phyloP scores from a whole-genome alignment of 2,797 vertebrate species.

The Cirrhinus mrigala region DNA sequence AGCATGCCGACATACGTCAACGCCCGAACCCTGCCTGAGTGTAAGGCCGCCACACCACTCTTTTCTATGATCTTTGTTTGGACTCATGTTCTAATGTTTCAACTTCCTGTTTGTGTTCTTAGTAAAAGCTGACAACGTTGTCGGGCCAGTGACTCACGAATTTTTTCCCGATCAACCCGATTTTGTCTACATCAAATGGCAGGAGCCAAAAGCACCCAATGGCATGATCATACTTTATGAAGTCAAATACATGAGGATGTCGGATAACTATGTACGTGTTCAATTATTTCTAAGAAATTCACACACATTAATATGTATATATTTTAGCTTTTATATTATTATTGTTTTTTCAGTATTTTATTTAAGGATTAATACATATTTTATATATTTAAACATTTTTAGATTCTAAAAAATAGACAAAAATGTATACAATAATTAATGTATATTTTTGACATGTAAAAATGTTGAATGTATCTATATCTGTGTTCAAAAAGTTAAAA shows the following conservation, averaged over 20 bases:
- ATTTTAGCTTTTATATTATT: no score
- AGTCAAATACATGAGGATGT: slow-evolving; percentile 88
- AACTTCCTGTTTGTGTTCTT: slow-evolving; percentile 17
- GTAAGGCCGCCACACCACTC: slow-evolving; percentile 69
- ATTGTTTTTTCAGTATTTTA: neutral
- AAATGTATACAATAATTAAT: neutral
- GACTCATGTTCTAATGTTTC: neutral
- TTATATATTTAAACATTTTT: neutral
- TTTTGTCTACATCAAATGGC: slow-evolving; percentile 88
- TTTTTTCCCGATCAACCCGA: slow-evolving; percentile 81
- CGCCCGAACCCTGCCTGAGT: slow-evolving; percentile 93
- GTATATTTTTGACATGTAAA: neutral
- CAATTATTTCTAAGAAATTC: neutral
- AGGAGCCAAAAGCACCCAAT: slow-evolving; percentile 88
- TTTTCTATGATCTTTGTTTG: neutral
- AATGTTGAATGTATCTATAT: no score
- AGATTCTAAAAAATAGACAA: neutral
- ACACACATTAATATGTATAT: no score
- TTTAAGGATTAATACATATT: neutral
- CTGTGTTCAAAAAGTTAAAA: no score
- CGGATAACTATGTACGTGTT: slow-evolving; percentile 87
- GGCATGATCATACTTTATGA: slow-evolving; percentile 96
- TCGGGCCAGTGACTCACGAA: slow-evolving; percentile 85
- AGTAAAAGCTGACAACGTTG: slow-evolving; percentile 94
- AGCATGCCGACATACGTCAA: slow-evolving; percentile 91